A percentile compares a stretch with the other conserved stretches of the same genome.
Conservation (phyloP, 2,797 vertebrate genomes). For the Diplodus puntazzo region DNA sequence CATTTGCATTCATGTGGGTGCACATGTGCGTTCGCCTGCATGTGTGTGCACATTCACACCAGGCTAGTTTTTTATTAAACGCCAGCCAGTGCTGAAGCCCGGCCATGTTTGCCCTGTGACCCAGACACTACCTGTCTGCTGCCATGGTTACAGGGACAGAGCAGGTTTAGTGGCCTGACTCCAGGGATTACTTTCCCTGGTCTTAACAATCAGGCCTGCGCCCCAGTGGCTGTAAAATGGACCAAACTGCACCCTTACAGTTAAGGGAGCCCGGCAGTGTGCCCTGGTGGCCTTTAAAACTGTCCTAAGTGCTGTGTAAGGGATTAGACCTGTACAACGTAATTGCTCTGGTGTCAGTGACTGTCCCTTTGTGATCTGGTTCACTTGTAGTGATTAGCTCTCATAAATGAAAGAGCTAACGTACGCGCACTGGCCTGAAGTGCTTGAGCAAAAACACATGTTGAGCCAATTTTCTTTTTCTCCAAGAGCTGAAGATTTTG, state of each 20-base stretch:
- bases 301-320: slow-evolving; percentile 77
- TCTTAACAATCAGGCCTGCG: slow-evolving; percentile 77
- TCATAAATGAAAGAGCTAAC: slow-evolving; percentile 60
- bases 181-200: slow-evolving; percentile 80
- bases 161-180: slow-evolving; percentile 82
- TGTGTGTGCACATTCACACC: slow-evolving; percentile 45
- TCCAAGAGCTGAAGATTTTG: slow-evolving; percentile 17
- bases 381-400: slow-evolving; percentile 74
- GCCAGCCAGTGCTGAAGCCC: slow-evolving; percentile 50
- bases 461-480: slow-evolving; percentile 40
- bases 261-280: slow-evolving; percentile 62
- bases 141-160: slow-evolving; percentile 84
- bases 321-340: slow-evolving; percentile 72
- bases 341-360: slow-evolving; percentile 79
- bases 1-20: slow-evolving; percentile 9
- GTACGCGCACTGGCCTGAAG: slow-evolving; percentile 5
- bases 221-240: slow-evolving; percentile 79
- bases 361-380: slow-evolving; percentile 74
- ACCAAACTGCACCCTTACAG: slow-evolving; percentile 69
- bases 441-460: slow-evolving; percentile 45
- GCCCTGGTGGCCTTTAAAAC: slow-evolving; percentile 79
- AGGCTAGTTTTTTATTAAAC: slow-evolving; percentile 74
- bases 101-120: slow-evolving; percentile 85
- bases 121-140: slow-evolving; percentile 90
- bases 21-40: slow-evolving; percentile 17